These are phyloP conservation scores for Leptonema lineaticorne DNA, from an alignment of 1,140 invertebrate species.

Conservation along the genomic window DNA sequence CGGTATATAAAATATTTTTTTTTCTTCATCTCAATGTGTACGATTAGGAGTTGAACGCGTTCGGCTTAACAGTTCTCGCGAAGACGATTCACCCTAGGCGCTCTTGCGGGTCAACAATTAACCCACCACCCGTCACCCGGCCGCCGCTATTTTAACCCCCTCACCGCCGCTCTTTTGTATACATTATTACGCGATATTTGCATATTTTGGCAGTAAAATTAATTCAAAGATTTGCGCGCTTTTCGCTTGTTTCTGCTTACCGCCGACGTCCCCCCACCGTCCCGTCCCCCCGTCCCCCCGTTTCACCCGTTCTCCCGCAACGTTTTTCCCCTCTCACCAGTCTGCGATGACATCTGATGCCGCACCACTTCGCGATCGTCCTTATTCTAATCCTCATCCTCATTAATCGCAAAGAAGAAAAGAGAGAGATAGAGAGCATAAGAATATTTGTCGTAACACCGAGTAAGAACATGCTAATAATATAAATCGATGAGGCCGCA, in stretches of 20 bases:
- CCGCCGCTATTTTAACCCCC: background rate
- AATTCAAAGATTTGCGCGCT: constrained; percentile 58
- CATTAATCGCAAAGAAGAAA: too few species aligned
- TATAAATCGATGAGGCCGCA: too few species aligned
- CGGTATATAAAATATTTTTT: background rate
- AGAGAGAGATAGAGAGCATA: too few species aligned
- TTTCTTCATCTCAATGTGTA: background rate
- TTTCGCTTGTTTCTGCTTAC: constrained; percentile 32
- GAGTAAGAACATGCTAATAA: too few species aligned
- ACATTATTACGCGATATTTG: constrained; percentile 55
- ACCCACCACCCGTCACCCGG: constrained; percentile 24
- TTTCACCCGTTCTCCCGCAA: background rate
- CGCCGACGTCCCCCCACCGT: background rate
- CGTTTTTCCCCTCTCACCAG: too few species aligned
- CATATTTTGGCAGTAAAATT: constrained; percentile 60
- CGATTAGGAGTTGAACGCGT: constrained; percentile 4
- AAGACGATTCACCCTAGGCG: constrained; percentile 26
- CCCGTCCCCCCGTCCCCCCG: background rate
- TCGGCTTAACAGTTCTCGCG: constrained; percentile 38
- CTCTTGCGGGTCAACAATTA: constrained; percentile 24
- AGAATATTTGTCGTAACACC: too few species aligned
- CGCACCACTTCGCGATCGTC: constrained; percentile 13
- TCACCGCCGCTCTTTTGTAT: constrained; percentile 39
- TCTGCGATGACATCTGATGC: constrained; percentile 29
- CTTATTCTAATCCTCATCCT: background rate